A percentile compares a stretch with the other conserved stretches of the same genome.
Evolutionary conservation across 2,888 invertebrate species (phyloP).

Genomic region (Eilema sororculum): DNA sequence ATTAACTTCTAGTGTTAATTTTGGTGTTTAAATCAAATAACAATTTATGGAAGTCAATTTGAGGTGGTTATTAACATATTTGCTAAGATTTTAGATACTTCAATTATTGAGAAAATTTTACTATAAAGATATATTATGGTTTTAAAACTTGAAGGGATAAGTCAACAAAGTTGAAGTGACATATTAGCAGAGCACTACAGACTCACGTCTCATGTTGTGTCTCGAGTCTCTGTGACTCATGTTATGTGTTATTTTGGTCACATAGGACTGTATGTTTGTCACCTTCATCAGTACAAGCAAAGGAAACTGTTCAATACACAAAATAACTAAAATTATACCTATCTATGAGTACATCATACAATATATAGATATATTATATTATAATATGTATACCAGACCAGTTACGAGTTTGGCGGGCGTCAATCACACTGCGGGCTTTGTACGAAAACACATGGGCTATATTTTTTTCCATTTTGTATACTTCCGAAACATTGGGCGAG

Average conservation of each 20-base stretch:
- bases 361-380: not conserved
- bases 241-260: no score
- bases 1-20: not conserved
- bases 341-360: not conserved
- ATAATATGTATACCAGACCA: constrained; percentile 8
- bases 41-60: not conserved
- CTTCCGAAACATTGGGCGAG: constrained; percentile 56
- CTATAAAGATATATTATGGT: not conserved
- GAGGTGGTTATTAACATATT: not conserved
- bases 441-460: constrained; percentile 59
- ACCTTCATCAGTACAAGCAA: not conserved
- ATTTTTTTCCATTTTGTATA: constrained; percentile 56
- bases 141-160: no score
- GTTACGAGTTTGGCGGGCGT: constrained; percentile 49
- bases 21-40: not conserved
- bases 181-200: no score
- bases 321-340: not conserved
- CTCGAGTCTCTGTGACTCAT: no score
- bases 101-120: not conserved
- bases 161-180: no score
- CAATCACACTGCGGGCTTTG: constrained; percentile 65
- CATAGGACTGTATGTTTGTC: not conserved
- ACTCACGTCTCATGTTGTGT: no score
- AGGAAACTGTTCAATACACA: not conserved
- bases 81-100: no score